These are phyloP conservation scores for Parambassis ranga DNA, from an alignment of 2,797 vertebrate species.

Conservation along the genomic window DNA sequence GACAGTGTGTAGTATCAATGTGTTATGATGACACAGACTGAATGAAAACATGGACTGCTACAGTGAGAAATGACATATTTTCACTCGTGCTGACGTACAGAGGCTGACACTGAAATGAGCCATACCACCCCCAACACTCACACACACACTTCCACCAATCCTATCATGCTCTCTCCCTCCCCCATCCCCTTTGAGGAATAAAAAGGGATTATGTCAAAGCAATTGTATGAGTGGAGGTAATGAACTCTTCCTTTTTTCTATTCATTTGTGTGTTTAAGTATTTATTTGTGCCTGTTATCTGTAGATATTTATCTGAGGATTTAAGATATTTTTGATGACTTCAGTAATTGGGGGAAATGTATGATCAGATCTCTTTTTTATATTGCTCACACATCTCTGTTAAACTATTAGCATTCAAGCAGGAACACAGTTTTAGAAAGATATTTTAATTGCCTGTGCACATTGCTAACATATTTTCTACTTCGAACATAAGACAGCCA, in stretches of 20 bases:
- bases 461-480: conserved; percentile 14
- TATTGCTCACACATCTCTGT: neutral
- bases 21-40: conserved; percentile 44
- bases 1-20: conserved; percentile 26
- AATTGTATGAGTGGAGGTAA: conserved; percentile 75
- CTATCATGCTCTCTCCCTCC: conserved; percentile 61
- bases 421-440: neutral
- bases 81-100: conserved; percentile 34
- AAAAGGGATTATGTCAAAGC: conserved; percentile 78
- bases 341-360: conserved; percentile 8
- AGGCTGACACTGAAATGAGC: conserved; percentile 60
- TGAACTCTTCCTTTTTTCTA: conserved; percentile 70
- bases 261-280: conserved; percentile 65
- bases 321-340: conserved; percentile 8
- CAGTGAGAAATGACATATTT: conserved; percentile 48
- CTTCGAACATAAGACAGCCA: conserved; percentile 25
- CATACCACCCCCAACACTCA: conserved; percentile 33
- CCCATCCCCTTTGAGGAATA: conserved; percentile 74
- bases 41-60: conserved; percentile 46
- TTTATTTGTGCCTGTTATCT: conserved; percentile 59
- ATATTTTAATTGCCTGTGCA: conserved; percentile 2
- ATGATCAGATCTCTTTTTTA: neutral
- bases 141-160: conserved; percentile 46
- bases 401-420: neutral
- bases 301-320: conserved; percentile 24